Conservation (phyloP, 2,113 vertebrate species). For the Hippocampus barbouri region DNA sequence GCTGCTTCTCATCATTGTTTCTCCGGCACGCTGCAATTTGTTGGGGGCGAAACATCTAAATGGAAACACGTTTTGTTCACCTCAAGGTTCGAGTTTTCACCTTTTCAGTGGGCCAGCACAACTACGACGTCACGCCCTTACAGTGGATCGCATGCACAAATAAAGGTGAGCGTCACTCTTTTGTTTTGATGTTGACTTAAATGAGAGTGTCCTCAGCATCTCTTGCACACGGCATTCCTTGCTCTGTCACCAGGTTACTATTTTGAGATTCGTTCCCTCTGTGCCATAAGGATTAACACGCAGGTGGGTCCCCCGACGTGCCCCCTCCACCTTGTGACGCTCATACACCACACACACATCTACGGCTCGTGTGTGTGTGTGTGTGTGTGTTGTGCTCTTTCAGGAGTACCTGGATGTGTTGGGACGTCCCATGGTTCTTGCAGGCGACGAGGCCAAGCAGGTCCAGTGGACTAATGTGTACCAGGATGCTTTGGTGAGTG, state of each 20-base stretch:
- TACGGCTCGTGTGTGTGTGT: not conserved
- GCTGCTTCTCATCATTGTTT: slow-evolving; percentile 24
- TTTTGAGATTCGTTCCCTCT: slow-evolving; percentile 82
- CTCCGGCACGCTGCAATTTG: not conserved
- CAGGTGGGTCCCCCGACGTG: slow-evolving; percentile 71
- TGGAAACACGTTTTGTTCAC: not conserved
- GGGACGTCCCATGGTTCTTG: slow-evolving; percentile 96
- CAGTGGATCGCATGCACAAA: slow-evolving; percentile 99
- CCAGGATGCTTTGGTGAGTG: slow-evolving; percentile 91
- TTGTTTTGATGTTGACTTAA: not conserved
- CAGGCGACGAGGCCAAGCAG: slow-evolving; percentile 91
- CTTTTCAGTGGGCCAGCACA: slow-evolving; percentile 97
- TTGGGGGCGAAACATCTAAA: not conserved
- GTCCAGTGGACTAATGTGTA: slow-evolving; percentile 99
- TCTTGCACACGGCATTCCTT: not conserved
- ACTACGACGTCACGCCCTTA: slow-evolving; percentile 95
- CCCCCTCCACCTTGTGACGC: slow-evolving; percentile 22
- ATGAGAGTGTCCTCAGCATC: not conserved
- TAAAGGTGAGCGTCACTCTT: slow-evolving; percentile 77
- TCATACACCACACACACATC: slow-evolving; percentile 14
- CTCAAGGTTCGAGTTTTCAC: slow-evolving; percentile 85
- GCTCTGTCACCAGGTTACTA: slow-evolving; percentile 71
- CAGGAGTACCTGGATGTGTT: slow-evolving; percentile 97
- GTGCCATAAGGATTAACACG: slow-evolving; percentile 80
- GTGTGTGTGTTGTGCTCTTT: slow-evolving; percentile 28